phyloP scores from a whole-genome alignment of 2,888 invertebrate species.

The Platerodrilus igneus region DNA sequence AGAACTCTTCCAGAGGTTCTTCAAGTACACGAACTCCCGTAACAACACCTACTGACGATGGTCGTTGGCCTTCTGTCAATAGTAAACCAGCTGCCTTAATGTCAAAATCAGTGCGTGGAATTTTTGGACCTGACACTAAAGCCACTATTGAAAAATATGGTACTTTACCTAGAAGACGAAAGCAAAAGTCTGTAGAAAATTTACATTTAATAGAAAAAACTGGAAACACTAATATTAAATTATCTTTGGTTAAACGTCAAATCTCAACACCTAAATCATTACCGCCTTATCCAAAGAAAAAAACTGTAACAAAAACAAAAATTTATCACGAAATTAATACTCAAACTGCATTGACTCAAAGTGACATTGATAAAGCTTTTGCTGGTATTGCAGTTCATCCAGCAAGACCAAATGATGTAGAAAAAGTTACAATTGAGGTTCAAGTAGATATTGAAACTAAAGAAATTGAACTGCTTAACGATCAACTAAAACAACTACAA shows the following conservation, averaged over 20 bases:
- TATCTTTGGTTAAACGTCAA: conserved; percentile 30
- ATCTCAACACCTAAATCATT: conserved; percentile 32
- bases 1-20: conserved; percentile 14
- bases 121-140: conserved; percentile 41
- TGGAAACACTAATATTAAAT: conserved; percentile 30
- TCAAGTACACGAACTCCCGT: conserved; percentile 49
- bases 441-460: conserved; percentile 58
- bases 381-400: conserved; percentile 52
- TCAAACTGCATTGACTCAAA: conserved; percentile 71
- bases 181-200: conserved; percentile 56
- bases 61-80: conserved; percentile 61
- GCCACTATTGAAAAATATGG: conserved; percentile 66
- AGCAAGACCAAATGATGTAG: conserved; percentile 38
- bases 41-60: conserved; percentile 63
- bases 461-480: conserved; percentile 59
- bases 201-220: conserved; percentile 44
- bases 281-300: conserved; percentile 51
- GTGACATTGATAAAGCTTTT: conserved; percentile 68
- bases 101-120: conserved; percentile 42
- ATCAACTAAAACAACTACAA: conserved; percentile 57
- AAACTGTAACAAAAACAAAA: conserved; percentile 53
- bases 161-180: conserved; percentile 69
- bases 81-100: conserved; percentile 45
- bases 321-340: conserved; percentile 77
- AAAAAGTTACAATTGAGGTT: conserved; percentile 38